Conservation (phyloP, 2,888 invertebrate species). For the Dascillus cervinus region DNA sequence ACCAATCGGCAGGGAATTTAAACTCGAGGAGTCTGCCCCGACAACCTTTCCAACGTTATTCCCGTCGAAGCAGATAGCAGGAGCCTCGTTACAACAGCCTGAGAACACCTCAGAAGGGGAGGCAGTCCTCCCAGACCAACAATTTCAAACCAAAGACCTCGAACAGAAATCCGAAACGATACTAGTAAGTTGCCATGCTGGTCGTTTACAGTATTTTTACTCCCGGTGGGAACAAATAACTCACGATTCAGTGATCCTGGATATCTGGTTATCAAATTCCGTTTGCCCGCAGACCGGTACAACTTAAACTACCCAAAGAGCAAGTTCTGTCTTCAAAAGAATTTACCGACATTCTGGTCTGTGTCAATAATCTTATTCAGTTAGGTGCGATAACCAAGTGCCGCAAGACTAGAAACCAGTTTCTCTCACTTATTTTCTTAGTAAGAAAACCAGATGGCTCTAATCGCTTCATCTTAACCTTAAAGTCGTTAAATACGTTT, state of each 20-base stretch:
- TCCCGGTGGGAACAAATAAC: neutral
- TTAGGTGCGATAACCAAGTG: too few relatives aligned
- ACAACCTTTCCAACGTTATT: constrained; percentile 2
- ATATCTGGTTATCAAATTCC: constrained; percentile 2
- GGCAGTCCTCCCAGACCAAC: neutral
- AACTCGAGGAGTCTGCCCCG: constrained; percentile 10
- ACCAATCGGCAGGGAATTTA: too few relatives aligned
- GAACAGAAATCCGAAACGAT: too few relatives aligned
- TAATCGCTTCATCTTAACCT: constrained; percentile 12
- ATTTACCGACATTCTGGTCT: neutral
- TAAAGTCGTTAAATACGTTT: constrained; percentile 11
- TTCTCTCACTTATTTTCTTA: constrained; percentile 8
- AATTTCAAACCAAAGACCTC: neutral
- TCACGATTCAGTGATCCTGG: neutral
- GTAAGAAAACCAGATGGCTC: constrained; percentile 10
- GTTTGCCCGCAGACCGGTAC: neutral
- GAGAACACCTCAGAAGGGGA: neutral
- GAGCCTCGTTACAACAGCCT: neutral
- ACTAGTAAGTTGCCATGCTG: constrained; percentile 2
- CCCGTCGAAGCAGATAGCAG: constrained; percentile 5
- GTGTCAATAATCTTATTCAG: too few relatives aligned
- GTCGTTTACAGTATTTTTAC: neutral
- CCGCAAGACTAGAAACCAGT: neutral
- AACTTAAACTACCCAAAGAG: neutral
- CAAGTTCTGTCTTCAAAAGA: neutral